Conservation (phyloP, 1,140 invertebrate genomes). For the Drosophila mayri region DNA sequence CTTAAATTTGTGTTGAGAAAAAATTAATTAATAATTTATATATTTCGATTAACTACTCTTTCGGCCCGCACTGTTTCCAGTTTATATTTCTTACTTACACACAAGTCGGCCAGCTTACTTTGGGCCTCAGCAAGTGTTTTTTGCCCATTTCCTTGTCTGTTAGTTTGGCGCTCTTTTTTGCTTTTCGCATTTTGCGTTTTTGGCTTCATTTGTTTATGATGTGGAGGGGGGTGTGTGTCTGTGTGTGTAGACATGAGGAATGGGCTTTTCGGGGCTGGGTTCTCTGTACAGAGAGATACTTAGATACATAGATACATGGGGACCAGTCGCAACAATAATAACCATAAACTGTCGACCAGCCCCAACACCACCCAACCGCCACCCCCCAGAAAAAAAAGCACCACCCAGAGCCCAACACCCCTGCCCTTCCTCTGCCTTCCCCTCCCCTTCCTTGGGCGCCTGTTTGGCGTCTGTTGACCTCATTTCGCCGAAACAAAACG, state of each 20-base stretch:
- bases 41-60: neutral
- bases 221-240: neutral
- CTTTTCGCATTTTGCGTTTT: slow-evolving; percentile 37
- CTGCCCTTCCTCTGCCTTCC: neutral
- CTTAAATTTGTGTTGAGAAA: no score
- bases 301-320: slow-evolving; percentile 9
- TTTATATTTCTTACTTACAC: slow-evolving; percentile 36
- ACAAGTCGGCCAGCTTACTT: slow-evolving; percentile 36
- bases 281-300: slow-evolving; percentile 27
- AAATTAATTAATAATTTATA: no score
- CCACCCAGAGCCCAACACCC: slow-evolving; percentile 7
- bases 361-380: slow-evolving; percentile 6
- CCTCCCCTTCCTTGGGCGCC: slow-evolving; percentile 25
- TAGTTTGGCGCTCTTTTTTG: slow-evolving; percentile 41
- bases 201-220: slow-evolving; percentile 77
- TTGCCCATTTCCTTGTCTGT: slow-evolving; percentile 65
- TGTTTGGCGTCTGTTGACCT: slow-evolving; percentile 82
- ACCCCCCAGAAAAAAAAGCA: neutral
- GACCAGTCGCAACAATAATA: slow-evolving; percentile 58
- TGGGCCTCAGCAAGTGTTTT: slow-evolving; percentile 61
- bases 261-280: slow-evolving; percentile 27
- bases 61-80: slow-evolving; percentile 12
- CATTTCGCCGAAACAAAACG: slow-evolving; percentile 62
- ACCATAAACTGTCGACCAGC: slow-evolving; percentile 57
- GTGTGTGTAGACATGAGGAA: slow-evolving; percentile 12